These are phyloP conservation scores for Zootoca vivipara DNA, from an alignment of 2,113 vertebrate species.

Conservation along the genomic window DNA sequence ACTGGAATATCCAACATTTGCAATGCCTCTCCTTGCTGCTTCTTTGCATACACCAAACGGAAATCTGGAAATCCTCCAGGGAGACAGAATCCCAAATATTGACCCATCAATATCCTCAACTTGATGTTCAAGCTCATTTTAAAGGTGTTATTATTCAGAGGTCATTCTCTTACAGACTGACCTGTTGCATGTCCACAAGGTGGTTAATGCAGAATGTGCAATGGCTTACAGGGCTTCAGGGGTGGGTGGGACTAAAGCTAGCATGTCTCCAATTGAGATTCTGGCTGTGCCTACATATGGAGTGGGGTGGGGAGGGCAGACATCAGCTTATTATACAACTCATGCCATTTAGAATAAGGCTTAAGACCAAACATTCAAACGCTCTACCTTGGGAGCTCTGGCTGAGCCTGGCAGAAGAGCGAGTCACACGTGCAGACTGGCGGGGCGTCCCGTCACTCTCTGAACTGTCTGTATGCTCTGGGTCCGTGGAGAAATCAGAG, in stretches of 20 bases:
- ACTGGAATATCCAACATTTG: background rate
- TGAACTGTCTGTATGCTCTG: slow-evolving; percentile 96
- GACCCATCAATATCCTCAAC: background rate
- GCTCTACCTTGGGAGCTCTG: slow-evolving; percentile 94
- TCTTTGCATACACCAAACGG: background rate
- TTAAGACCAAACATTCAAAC: background rate
- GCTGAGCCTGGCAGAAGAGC: slow-evolving; percentile 94
- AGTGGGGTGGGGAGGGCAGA: too few species aligned
- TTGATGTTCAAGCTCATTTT: background rate
- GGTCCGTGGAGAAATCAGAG: slow-evolving; percentile 95
- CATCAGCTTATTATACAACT: background rate
- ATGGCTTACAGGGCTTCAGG: background rate
- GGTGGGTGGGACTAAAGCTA: background rate
- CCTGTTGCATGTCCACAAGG: background rate
- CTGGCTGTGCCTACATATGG: background rate
- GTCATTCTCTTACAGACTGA: background rate
- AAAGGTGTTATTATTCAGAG: background rate
- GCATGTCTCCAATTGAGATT: background rate
- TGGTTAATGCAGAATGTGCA: background rate
- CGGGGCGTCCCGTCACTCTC: slow-evolving; percentile 90
- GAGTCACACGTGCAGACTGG: slow-evolving; percentile 90
- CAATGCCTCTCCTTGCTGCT: background rate
- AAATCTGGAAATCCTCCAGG: too few species aligned
- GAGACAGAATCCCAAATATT: background rate
- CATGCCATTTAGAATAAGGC: background rate